phyloP scores from a whole-genome alignment of 1,140 invertebrate genomes.

The Mizuhopecten yessoensis region DNA sequence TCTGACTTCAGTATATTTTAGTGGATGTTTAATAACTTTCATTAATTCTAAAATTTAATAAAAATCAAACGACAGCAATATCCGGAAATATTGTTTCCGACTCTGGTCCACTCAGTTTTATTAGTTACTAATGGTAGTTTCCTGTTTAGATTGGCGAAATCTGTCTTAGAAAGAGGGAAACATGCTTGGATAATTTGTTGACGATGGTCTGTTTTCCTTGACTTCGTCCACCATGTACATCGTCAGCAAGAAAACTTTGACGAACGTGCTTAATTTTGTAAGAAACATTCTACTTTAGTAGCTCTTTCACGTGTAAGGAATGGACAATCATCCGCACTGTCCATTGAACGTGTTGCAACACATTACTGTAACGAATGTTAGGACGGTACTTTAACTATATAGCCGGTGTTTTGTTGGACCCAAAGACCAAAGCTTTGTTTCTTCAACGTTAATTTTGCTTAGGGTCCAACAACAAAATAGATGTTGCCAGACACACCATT shows the following conservation, averaged over 20 bases:
- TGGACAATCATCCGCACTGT: background rate
- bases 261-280: constrained; percentile 73
- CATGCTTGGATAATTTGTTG: background rate
- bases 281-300: constrained; percentile 42
- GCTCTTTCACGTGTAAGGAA: background rate
- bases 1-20: too few species aligned
- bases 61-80: too few species aligned
- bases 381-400: background rate
- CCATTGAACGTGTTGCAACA: constrained; percentile 56
- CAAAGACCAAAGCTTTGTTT: background rate
- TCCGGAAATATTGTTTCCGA: constrained; percentile 1
- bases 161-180: background rate
- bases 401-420: background rate
- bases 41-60: too few species aligned
- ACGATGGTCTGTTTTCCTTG: background rate
- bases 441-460: background rate
- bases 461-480: background rate
- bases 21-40: too few species aligned
- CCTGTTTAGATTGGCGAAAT: background rate
- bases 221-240: constrained; percentile 59
- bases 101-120: background rate
- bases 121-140: background rate
- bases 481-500: too few species aligned
- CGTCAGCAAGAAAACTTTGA: constrained; percentile 70
- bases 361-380: background rate